phyloP scores from a whole-genome alignment of 2,888 invertebrate species.

The Zaprionus lineosus region DNA sequence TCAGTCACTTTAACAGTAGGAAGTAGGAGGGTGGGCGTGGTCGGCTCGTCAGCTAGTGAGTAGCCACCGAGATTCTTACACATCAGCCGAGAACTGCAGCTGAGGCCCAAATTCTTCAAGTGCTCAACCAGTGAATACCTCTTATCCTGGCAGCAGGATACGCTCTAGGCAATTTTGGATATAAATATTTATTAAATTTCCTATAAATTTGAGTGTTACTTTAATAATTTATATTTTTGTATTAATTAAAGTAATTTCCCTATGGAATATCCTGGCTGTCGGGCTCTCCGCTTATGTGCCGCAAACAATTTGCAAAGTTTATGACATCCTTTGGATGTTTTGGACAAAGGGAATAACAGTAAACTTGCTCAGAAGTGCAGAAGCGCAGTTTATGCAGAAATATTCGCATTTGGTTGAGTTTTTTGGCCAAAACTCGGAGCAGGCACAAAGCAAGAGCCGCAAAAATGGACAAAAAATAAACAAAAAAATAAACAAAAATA shows the following conservation, averaged over 20 bases:
- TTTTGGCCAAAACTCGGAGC: constrained; percentile 27
- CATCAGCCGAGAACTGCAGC: constrained; percentile 14
- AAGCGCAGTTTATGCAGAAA: constrained; percentile 67
- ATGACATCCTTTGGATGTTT: neutral
- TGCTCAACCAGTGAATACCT: too few relatives aligned
- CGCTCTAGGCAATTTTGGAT: too few relatives aligned
- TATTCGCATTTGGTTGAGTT: constrained; percentile 31
- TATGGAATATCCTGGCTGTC: too few relatives aligned
- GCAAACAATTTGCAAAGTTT: too few relatives aligned
- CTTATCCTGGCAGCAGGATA: too few relatives aligned
- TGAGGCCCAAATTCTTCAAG: too few relatives aligned
- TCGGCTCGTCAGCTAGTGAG: constrained; percentile 14
- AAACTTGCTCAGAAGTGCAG: constrained; percentile 44
- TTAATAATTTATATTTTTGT: too few relatives aligned
- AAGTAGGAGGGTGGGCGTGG: constrained; percentile 24
- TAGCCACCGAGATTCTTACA: constrained; percentile 23
- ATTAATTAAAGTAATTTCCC: too few relatives aligned
- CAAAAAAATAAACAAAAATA: too few relatives aligned
- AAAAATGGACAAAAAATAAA: constrained; percentile 47
- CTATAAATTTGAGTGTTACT: too few relatives aligned
- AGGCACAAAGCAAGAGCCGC: constrained; percentile 44
- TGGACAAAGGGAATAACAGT: constrained; percentile 17
- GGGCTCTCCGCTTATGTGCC: too few relatives aligned
- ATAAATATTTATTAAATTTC: too few relatives aligned
- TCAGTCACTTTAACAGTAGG: constrained; percentile 40